phyloP scores from a whole-genome alignment of 1,140 invertebrate species.

The Drosophila serrata region DNA sequence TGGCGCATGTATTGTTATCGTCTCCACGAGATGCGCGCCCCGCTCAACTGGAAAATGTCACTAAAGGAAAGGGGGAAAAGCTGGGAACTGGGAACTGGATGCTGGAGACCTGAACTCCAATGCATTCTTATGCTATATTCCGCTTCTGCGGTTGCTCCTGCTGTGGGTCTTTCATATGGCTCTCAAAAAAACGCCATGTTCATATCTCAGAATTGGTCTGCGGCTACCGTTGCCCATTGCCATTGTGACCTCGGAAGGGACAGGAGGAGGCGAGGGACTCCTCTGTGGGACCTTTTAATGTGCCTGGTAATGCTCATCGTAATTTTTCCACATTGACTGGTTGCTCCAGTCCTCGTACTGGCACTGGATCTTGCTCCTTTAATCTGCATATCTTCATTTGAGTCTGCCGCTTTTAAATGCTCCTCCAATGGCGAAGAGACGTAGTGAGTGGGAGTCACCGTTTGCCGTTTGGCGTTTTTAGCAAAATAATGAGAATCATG shows the following conservation, averaged over 20 bases:
- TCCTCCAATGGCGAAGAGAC: conserved; percentile 23
- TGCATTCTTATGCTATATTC: conserved; percentile 72
- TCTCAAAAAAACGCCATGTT: conserved; percentile 68
- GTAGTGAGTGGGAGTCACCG: conserved; percentile 31
- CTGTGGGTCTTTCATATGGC: conserved; percentile 55
- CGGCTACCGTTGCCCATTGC: conserved; percentile 57
- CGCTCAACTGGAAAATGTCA: conserved; percentile 29
- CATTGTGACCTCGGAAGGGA: conserved; percentile 66
- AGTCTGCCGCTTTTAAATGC: conserved; percentile 76
- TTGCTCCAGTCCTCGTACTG: conserved; percentile 15
- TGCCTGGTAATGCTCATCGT: conserved; percentile 84
- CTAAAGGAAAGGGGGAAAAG: neutral
- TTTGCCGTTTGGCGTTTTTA: conserved; percentile 72
- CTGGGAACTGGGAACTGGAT: neutral
- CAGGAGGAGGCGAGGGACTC: too few relatives aligned
- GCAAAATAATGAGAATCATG: conserved; percentile 85
- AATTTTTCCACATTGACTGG: conserved; percentile 84
- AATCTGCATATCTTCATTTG: conserved; percentile 85
- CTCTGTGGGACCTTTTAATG: conserved; percentile 74
- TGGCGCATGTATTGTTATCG: conserved; percentile 80
- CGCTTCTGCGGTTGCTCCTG: conserved; percentile 17
- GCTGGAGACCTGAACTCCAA: conserved; percentile 12
- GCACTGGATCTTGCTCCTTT: conserved; percentile 74
- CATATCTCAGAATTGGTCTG: conserved; percentile 82
- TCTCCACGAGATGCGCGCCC: conserved; percentile 49